Evolutionary conservation across 92 coral and sea anemone species (phyloP).

Genomic region (Parazoanthus atlanticus): DNA sequence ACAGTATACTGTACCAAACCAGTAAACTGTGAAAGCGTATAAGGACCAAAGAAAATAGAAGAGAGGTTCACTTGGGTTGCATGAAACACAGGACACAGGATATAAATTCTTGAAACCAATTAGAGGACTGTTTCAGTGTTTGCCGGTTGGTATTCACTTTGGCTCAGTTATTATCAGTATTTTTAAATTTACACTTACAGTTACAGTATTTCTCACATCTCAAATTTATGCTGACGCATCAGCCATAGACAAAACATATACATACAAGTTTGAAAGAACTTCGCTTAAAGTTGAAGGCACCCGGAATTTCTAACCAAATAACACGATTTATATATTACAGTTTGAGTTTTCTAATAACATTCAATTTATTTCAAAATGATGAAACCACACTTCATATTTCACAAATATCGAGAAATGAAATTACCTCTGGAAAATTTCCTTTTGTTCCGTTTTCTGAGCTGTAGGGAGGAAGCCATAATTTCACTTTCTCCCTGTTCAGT

Average conservation of each 20-base stretch:
- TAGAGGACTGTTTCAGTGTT: too few species aligned
- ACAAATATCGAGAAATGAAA: background rate
- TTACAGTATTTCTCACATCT: background rate
- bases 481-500: slow-evolving; percentile 79
- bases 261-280: too few species aligned
- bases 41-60: too few species aligned
- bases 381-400: background rate
- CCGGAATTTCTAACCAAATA: background rate
- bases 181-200: too few species aligned
- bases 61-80: too few species aligned
- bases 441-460: slow-evolving; percentile 65
- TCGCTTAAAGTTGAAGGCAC: too few species aligned
- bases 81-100: too few species aligned
- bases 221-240: background rate
- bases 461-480: slow-evolving; percentile 90
- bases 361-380: background rate
- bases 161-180: background rate
- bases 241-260: background rate
- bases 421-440: slow-evolving; percentile 79
- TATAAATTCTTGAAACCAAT: too few species aligned
- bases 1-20: too few species aligned
- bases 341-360: background rate
- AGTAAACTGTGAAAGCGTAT: too few species aligned
- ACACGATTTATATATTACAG: background rate
- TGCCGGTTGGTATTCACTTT: too few species aligned